phyloP scores from a whole-genome alignment of 37 sponge, comb jelly and placozoan genomes.

The Aplysina aerophoba region DNA sequence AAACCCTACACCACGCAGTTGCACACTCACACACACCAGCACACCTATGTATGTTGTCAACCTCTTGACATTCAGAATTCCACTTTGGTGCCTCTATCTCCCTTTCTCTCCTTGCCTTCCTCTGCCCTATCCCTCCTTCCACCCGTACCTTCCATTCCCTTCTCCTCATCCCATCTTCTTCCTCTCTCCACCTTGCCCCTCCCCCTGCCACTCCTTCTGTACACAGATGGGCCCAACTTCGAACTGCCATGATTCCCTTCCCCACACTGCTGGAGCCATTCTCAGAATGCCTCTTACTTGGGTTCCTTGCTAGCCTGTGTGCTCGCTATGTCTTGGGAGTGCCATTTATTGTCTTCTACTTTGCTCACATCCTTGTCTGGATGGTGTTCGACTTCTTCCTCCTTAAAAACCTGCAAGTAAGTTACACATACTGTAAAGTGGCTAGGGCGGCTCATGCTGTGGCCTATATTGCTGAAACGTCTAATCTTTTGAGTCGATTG shows the following conservation, averaged over 20 bases:
- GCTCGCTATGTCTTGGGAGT: background rate
- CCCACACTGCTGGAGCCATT: constrained; percentile 78
- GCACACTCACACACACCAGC: too few species aligned
- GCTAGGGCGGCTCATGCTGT: too few species aligned
- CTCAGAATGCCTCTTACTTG: constrained; percentile 75
- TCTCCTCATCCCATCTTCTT: background rate
- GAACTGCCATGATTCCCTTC: constrained; percentile 79
- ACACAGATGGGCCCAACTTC: constrained; percentile 72
- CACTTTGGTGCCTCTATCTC: background rate
- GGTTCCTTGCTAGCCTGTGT: constrained; percentile 36
- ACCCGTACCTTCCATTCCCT: background rate
- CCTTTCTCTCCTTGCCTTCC: background rate
- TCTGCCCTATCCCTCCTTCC: background rate
- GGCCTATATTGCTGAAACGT: too few species aligned
- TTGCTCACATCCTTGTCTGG: constrained; percentile 6
- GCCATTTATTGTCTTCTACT: background rate
- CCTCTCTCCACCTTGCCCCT: background rate
- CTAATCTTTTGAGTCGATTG: too few species aligned
- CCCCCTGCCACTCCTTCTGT: background rate
- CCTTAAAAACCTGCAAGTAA: constrained; percentile 16
- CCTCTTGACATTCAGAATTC: too few species aligned
- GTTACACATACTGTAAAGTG: too few species aligned
- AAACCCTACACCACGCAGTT: too few species aligned
- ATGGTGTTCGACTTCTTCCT: constrained; percentile 10
- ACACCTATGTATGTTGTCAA: too few species aligned